Evolutionary conservation across 2,797 vertebrate genomes (phyloP).

Genomic region (Hyperoplus immaculatus): DNA sequence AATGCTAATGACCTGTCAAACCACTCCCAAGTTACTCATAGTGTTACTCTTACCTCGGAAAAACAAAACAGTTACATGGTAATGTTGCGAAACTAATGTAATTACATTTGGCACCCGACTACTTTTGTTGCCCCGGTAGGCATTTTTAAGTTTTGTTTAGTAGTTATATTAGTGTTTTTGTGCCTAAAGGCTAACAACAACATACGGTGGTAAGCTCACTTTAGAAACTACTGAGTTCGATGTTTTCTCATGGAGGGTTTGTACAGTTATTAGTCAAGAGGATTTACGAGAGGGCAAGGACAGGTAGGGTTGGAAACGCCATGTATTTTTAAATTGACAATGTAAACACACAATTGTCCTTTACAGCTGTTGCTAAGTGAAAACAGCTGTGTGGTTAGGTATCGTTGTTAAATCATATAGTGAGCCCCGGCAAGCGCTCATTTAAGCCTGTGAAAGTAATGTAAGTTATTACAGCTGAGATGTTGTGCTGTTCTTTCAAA

Average conservation of each 20-base stretch:
- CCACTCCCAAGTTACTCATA: constrained; percentile 42
- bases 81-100: constrained; percentile 51
- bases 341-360: rapidly evolving
- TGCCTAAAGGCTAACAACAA: not conserved
- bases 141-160: not conserved
- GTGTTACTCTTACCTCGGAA: not conserved
- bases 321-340: too few relatives aligned
- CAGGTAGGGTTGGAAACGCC: constrained; percentile 53
- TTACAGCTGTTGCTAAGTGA: not conserved
- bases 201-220: not conserved
- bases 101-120: not conserved
- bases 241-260: constrained; percentile 65
- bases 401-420: not conserved
- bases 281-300: constrained; percentile 55
- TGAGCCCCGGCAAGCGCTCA: not conserved
- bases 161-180: constrained; percentile 2
- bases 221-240: constrained; percentile 32
- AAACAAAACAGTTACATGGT: not conserved
- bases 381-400: too few relatives aligned
- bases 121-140: constrained; percentile 30
- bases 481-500: not conserved
- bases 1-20: not conserved
- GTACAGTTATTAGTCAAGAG: constrained; percentile 55
- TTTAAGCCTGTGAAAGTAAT: not conserved
- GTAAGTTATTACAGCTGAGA: not conserved